phyloP scores from a whole-genome alignment of 2,113 vertebrate species.

The Aythya baeri region DNA sequence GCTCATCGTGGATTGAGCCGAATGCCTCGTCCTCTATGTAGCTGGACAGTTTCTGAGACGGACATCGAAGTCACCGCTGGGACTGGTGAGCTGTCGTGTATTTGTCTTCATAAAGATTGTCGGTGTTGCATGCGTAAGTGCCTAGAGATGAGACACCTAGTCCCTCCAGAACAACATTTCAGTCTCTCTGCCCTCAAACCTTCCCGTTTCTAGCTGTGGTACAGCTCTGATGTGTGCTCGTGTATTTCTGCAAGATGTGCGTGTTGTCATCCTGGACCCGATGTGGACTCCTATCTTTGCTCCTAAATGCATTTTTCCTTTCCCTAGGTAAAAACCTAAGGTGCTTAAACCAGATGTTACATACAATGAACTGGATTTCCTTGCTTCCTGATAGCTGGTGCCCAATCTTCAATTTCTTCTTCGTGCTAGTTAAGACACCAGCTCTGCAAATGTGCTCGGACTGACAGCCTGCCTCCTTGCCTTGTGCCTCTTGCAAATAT shows the following conservation, averaged over 20 bases:
- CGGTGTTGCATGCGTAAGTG: not conserved
- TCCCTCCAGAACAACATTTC: not conserved
- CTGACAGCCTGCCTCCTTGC: not conserved
- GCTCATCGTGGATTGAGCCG: rapidly evolving
- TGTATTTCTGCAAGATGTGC: not conserved
- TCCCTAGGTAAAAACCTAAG: not conserved
- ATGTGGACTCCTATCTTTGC: not conserved
- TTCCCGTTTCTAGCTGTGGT: not conserved
- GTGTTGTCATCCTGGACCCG: not conserved
- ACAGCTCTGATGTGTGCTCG: not conserved
- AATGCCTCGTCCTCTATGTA: not conserved
- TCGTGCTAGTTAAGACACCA: not conserved
- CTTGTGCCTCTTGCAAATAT: not conserved
- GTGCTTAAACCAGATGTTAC: not conserved
- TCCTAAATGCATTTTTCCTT: not conserved
- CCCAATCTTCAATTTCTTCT: not conserved
- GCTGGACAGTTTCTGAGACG: not conserved
- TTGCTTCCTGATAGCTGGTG: not conserved
- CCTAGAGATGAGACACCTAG: not conserved
- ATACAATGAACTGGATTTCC: not conserved
- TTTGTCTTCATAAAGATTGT: not conserved
- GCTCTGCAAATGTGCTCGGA: not conserved
- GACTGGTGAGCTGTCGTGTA: not conserved
- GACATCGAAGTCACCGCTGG: not conserved
- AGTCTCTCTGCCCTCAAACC: not conserved